Conservation (phyloP, 2,797 vertebrate species). For the Astyanax mexicanus region DNA sequence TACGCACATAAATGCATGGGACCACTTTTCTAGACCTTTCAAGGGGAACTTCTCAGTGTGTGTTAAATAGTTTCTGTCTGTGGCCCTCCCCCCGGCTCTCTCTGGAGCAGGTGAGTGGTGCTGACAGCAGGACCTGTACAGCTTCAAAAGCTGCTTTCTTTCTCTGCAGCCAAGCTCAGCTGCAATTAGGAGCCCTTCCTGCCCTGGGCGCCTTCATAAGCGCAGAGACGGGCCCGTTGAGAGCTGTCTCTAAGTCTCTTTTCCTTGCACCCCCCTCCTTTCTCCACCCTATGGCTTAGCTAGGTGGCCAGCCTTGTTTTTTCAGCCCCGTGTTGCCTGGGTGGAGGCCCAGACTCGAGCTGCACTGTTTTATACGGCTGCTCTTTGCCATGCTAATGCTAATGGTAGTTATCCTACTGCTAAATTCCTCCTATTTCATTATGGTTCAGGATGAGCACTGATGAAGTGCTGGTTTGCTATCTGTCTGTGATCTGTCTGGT, state of each 20-base stretch:
- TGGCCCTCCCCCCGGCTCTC: slow-evolving; percentile 12
- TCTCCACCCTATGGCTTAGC: slow-evolving; percentile 20
- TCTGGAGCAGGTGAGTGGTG: slow-evolving; percentile 55
- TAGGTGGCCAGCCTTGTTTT: slow-evolving; percentile 35
- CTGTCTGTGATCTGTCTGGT: too few relatives aligned
- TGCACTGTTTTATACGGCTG: slow-evolving; percentile 9
- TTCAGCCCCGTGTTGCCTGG: slow-evolving; percentile 43
- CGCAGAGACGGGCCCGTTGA: slow-evolving; percentile 28
- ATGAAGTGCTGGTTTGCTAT: not conserved
- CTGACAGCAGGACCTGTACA: slow-evolving; percentile 53
- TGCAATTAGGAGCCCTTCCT: slow-evolving; percentile 59
- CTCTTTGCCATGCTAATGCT: slow-evolving; percentile 23
- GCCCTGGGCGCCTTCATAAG: slow-evolving; percentile 50
- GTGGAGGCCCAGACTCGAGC: slow-evolving; percentile 24
- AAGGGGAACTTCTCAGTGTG: slow-evolving; percentile 14
- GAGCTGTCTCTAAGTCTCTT: slow-evolving; percentile 18
- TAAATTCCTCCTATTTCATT: slow-evolving; percentile 7
- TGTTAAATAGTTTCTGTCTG: slow-evolving; percentile 35
- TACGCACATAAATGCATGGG: slow-evolving; percentile 6
- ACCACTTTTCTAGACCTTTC: not conserved
- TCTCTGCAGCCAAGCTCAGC: slow-evolving; percentile 47
- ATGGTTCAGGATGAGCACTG: not conserved
- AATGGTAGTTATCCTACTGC: slow-evolving; percentile 5
- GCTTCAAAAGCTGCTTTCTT: slow-evolving; percentile 61
- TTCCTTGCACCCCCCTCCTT: slow-evolving; percentile 19